These are phyloP conservation scores for Clarias fuscus DNA, from an alignment of 2,797 vertebrate genomes.

Conservation along the genomic window DNA sequence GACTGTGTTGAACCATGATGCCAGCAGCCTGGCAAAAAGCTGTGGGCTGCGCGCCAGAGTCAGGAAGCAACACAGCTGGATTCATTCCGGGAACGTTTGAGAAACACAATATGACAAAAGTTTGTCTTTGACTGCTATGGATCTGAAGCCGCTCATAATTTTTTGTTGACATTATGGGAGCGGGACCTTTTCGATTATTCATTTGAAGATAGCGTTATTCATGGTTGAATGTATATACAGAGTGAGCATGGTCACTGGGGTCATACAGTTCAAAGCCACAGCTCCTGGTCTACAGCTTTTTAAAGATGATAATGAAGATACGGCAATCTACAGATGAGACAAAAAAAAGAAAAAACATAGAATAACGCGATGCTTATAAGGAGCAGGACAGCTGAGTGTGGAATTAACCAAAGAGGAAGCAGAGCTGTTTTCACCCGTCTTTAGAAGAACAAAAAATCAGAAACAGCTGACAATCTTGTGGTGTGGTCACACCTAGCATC, in stretches of 20 bases:
- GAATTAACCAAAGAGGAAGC: slow-evolving; percentile 27
- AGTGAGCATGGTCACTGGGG: neutral
- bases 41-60: slow-evolving; percentile 30
- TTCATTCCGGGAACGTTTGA: slow-evolving; percentile 28
- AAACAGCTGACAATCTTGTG: slow-evolving; percentile 52
- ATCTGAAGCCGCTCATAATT: slow-evolving; percentile 19
- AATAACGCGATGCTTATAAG: neutral
- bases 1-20: slow-evolving; percentile 24
- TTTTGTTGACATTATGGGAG: slow-evolving; percentile 26
- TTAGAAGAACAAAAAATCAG: slow-evolving; percentile 51
- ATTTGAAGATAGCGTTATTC: slow-evolving; percentile 12
- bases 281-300: neutral
- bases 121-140: slow-evolving; percentile 28
- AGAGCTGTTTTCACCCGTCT: neutral
- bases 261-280: neutral
- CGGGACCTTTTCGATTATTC: slow-evolving; percentile 11
- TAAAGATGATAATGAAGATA: neutral
- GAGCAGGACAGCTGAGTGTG: neutral
- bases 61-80: slow-evolving; percentile 32
- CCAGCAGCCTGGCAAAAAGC: slow-evolving; percentile 28
- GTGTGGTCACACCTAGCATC: slow-evolving; percentile 52
- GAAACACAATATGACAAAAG: slow-evolving; percentile 38
- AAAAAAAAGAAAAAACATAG: neutral
- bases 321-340: neutral
- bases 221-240: neutral